Conservation (phyloP, 2,113 vertebrate genomes). For the Raja brachyura region DNA sequence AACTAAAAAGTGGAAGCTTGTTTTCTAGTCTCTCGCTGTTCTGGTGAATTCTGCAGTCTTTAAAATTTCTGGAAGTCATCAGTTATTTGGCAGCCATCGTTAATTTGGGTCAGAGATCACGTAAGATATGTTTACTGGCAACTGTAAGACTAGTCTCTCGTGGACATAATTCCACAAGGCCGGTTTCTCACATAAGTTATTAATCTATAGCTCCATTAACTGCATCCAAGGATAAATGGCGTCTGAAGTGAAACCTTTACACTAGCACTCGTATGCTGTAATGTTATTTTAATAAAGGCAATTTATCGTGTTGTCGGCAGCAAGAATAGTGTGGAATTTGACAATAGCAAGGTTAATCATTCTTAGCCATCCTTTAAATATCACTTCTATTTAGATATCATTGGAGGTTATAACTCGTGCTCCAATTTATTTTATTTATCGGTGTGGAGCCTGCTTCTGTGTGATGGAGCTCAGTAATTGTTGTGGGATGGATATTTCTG, state of each 20-base stretch:
- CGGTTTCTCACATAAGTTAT: neutral
- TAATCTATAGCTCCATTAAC: constrained; percentile 26
- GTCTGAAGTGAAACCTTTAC: neutral
- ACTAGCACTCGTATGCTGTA: neutral
- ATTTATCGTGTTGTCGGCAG: neutral
- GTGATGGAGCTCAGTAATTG: neutral
- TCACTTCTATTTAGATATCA: neutral
- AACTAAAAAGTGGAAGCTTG: neutral
- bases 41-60: neutral
- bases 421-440: neutral
- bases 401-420: neutral
- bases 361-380: neutral
- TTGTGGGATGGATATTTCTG: neutral
- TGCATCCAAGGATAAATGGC: neutral
- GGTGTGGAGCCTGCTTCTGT: neutral
- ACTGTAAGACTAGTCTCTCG: neutral
- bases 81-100: neutral
- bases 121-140: neutral
- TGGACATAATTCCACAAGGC: neutral
- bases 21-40: neutral
- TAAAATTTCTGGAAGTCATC: constrained; percentile 24
- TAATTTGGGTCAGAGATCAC: neutral
- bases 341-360: neutral
- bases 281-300: neutral
- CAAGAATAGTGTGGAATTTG: neutral